These are phyloP conservation scores for Enoplosus armatus DNA, from an alignment of 2,797 vertebrate species.

Conservation along the genomic window DNA sequence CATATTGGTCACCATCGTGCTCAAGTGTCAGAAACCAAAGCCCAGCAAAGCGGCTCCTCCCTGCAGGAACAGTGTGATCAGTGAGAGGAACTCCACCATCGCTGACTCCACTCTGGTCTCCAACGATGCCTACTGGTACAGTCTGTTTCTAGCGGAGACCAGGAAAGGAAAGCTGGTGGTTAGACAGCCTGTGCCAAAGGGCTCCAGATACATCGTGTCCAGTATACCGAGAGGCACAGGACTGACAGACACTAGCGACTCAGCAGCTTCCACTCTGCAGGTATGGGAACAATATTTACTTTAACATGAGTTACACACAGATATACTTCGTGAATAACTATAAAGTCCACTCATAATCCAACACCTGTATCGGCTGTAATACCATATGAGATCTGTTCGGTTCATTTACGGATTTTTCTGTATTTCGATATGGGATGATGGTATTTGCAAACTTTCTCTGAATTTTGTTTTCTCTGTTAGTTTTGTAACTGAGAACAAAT, in stretches of 20 bases:
- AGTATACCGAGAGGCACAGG: slow-evolving; percentile 78
- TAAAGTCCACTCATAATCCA: too few species aligned
- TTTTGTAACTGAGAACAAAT: too few species aligned
- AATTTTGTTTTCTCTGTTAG: too few species aligned
- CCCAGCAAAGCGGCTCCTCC: slow-evolving; percentile 68
- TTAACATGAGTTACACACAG: too few species aligned
- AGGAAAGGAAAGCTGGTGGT: too few species aligned
- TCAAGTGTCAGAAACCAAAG: slow-evolving; percentile 77
- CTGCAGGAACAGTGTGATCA: slow-evolving; percentile 75
- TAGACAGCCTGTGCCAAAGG: slow-evolving; percentile 78
- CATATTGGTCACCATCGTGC: slow-evolving; percentile 66
- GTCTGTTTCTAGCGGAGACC: slow-evolving; percentile 76
- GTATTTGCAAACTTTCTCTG: too few species aligned
- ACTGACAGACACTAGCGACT: slow-evolving; percentile 75
- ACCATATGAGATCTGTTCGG: too few species aligned
- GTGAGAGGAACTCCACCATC: slow-evolving; percentile 76
- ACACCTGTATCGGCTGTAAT: too few species aligned
- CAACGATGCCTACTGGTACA: slow-evolving; percentile 80
- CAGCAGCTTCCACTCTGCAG: slow-evolving; percentile 77
- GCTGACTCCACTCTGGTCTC: slow-evolving; percentile 75
- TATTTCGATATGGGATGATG: too few species aligned
- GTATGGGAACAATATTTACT: too few species aligned
- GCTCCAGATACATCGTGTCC: slow-evolving; percentile 80
- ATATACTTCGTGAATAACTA: too few species aligned
- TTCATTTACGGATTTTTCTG: too few species aligned